These are phyloP conservation scores for Dipodomys spectabilis DNA, from an alignment of 2,113 vertebrate species.

Conservation along the genomic window DNA sequence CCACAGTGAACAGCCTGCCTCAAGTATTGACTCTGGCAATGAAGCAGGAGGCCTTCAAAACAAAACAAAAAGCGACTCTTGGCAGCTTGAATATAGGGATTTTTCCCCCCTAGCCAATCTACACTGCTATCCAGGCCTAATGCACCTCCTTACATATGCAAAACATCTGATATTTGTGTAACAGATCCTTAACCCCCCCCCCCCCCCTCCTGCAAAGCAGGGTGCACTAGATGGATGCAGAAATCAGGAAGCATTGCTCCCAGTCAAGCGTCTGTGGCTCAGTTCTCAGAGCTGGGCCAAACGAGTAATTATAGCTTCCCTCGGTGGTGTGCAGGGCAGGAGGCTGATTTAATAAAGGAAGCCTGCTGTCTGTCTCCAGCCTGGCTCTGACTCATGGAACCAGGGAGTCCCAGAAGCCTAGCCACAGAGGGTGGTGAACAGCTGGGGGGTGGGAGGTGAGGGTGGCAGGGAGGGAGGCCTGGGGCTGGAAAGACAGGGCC, in stretches of 20 bases:
- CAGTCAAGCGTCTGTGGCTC: slow-evolving; percentile 58
- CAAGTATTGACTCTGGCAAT: slow-evolving; percentile 3
- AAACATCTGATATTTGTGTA: background rate
- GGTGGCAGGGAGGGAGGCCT: slow-evolving; percentile 44
- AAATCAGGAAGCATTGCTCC: slow-evolving; percentile 54
- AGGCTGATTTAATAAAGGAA: slow-evolving; percentile 82
- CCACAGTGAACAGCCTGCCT: background rate
- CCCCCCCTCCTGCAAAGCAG: slow-evolving; percentile 24
- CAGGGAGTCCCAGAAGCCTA: slow-evolving; percentile 76
- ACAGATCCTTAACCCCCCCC: slow-evolving; percentile 6
- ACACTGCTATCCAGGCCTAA: background rate
- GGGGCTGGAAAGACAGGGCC: slow-evolving; percentile 22
- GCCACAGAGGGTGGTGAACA: slow-evolving; percentile 67
- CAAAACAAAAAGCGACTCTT: slow-evolving; percentile 18
- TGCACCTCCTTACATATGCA: background rate
- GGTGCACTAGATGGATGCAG: slow-evolving; percentile 47
- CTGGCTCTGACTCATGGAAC: slow-evolving; percentile 78
- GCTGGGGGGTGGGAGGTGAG: slow-evolving; percentile 58
- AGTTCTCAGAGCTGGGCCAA: slow-evolving; percentile 70
- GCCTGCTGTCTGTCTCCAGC: slow-evolving; percentile 79
- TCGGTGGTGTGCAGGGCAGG: slow-evolving; percentile 69
- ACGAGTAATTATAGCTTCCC: slow-evolving; percentile 78
- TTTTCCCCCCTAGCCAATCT: background rate
- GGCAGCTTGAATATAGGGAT: background rate
- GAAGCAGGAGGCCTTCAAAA: slow-evolving; percentile 43